Percentiles rank a stretch among this genome's conserved stretches.
These are phyloP conservation scores for Leptopterna dolabrata DNA, from an alignment of 2,888 invertebrate species.

Conservation along the genomic window DNA sequence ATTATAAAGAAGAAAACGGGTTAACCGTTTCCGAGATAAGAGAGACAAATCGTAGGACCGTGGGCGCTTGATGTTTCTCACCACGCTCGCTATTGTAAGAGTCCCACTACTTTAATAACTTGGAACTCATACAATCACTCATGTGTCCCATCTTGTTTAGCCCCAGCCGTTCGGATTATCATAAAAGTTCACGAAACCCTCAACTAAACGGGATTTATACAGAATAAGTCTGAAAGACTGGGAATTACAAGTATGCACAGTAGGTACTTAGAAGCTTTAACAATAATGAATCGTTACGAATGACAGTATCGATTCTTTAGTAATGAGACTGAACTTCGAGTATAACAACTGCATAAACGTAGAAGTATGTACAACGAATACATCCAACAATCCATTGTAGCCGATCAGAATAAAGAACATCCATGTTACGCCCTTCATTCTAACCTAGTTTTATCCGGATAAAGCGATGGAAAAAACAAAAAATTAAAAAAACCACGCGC, in stretches of 20 bases:
- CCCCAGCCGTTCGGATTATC: background rate
- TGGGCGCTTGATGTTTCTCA: conserved; percentile 25
- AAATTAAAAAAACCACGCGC: background rate
- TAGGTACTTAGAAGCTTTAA: background rate
- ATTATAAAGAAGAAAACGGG: conserved; percentile 16
- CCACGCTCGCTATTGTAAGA: background rate
- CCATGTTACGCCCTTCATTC: background rate
- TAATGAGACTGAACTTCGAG: too few relatives aligned
- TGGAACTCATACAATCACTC: background rate
- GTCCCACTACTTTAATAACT: background rate
- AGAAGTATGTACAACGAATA: too few relatives aligned
- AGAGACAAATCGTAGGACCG: conserved; percentile 27
- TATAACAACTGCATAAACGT: too few relatives aligned
- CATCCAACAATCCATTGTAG: too few relatives aligned
- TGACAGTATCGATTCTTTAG: too few relatives aligned
- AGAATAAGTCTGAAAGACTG: background rate
- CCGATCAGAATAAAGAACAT: background rate
- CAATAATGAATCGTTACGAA: background rate
- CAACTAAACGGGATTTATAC: too few relatives aligned
- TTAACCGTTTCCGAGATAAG: conserved; percentile 27
- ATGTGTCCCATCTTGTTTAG: background rate
- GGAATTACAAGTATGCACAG: background rate
- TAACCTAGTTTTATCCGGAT: background rate
- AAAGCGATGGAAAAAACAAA: background rate
- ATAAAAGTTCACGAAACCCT: background rate